A percentile compares a stretch with the other conserved stretches of the same genome.
Conservation (phyloP, 1,140 invertebrate genomes). For the Homalodisca vitripennis region DNA sequence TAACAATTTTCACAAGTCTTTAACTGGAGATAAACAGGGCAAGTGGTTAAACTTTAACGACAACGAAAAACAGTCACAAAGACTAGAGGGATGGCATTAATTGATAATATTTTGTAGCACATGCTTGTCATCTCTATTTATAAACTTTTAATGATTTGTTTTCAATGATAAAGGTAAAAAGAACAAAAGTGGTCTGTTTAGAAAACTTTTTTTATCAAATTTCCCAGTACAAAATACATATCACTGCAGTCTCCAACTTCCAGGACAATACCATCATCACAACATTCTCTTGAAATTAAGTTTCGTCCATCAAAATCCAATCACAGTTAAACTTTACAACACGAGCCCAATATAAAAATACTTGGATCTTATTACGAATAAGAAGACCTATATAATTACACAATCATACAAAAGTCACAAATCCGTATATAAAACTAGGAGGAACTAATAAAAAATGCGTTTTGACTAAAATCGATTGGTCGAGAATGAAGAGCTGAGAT, state of each 20-base stretch:
- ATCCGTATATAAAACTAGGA: slow-evolving; percentile 16
- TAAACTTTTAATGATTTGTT: no score
- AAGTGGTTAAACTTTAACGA: no score
- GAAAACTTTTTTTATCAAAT: slow-evolving; percentile 15
- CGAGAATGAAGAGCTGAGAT: no score
- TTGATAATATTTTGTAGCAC: background rate
- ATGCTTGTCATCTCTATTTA: background rate
- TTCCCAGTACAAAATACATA: slow-evolving; percentile 19
- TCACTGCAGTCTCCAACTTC: background rate
- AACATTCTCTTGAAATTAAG: background rate
- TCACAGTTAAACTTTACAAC: background rate
- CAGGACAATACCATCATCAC: background rate
- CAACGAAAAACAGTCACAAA: no score
- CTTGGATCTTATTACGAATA: background rate
- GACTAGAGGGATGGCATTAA: background rate
- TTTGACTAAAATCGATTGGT: no score
- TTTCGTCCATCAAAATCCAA: background rate
- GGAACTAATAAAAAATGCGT: slow-evolving; percentile 25
- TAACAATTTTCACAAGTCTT: no score
- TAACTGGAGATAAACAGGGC: no score
- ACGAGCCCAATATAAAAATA: slow-evolving; percentile 8
- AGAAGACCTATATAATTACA: background rate
- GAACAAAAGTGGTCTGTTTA: background rate
- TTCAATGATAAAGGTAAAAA: no score
- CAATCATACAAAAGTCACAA: background rate